Evolutionary conservation across 2,888 invertebrate genomes (phyloP).

Genomic region (Phalera bucephala): DNA sequence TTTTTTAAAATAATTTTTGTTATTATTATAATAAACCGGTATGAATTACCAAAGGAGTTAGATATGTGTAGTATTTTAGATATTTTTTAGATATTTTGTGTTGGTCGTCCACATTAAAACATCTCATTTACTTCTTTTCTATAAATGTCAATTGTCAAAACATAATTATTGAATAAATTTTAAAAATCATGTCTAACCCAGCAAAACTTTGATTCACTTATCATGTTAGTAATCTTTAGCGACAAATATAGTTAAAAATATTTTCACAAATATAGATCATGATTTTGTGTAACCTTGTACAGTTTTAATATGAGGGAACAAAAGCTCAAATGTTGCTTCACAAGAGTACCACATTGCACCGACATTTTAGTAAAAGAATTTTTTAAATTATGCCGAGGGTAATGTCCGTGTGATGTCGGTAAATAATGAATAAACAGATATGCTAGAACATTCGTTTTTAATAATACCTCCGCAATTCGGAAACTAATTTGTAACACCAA

Average conservation of each 20-base stretch:
- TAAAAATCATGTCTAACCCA: conserved; percentile 40
- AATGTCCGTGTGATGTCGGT: conserved; percentile 26
- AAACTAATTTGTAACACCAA: conserved; percentile 70
- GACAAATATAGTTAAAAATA: conserved; percentile 58
- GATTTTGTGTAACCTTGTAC: conserved; percentile 44
- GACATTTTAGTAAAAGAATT: conserved; percentile 20
- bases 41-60: conserved; percentile 80
- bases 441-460: conserved; percentile 52
- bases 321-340: conserved; percentile 45
- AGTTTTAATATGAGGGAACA: conserved; percentile 63
- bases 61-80: conserved; percentile 73
- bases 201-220: conserved; percentile 34
- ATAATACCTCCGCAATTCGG: conserved; percentile 44
- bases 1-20: conserved; percentile 53
- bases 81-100: conserved; percentile 53
- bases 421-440: conserved; percentile 31
- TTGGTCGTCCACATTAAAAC: conserved; percentile 33
- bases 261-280: conserved; percentile 41
- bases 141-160: conserved; percentile 21
- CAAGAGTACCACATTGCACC: conserved; percentile 26
- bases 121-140: conserved; percentile 15
- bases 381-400: conserved; percentile 27
- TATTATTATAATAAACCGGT: conserved; percentile 74
- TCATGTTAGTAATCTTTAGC: conserved; percentile 48
- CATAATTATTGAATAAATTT: conserved; percentile 44